phyloP scores from a whole-genome alignment of 1,140 invertebrate species.

The Micrasema minimum region DNA sequence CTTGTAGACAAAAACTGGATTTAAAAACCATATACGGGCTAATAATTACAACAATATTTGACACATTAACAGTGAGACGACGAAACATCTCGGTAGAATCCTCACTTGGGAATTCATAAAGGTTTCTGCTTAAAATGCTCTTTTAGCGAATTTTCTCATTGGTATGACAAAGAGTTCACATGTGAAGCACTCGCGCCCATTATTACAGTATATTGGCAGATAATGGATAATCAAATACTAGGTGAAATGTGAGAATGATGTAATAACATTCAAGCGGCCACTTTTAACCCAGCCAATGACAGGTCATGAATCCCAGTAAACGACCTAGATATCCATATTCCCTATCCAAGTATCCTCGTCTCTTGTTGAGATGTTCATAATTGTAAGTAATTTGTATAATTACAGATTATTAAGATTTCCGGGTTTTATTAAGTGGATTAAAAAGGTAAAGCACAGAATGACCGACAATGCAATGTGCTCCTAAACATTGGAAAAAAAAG shows the following conservation, averaged over 20 bases:
- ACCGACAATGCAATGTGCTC: background rate
- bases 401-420: background rate
- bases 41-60: background rate
- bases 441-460: background rate
- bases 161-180: background rate
- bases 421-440: background rate
- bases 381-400: background rate
- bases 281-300: too few relatives aligned
- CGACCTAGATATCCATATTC: too few relatives aligned
- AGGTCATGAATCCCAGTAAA: too few relatives aligned
- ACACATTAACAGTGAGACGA: background rate
- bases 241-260: background rate
- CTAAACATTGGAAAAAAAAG: too few relatives aligned
- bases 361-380: background rate
- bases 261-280: background rate
- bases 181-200: background rate
- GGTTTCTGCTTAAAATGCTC: background rate
- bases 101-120: background rate
- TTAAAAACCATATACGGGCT: background rate
- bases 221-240: too few relatives aligned
- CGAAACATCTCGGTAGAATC: background rate
- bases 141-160: background rate
- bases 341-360: background rate
- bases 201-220: background rate
- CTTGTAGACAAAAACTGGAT: background rate